Conservation (phyloP, 2,888 invertebrate species). For the Andrena hattorfiana region DNA sequence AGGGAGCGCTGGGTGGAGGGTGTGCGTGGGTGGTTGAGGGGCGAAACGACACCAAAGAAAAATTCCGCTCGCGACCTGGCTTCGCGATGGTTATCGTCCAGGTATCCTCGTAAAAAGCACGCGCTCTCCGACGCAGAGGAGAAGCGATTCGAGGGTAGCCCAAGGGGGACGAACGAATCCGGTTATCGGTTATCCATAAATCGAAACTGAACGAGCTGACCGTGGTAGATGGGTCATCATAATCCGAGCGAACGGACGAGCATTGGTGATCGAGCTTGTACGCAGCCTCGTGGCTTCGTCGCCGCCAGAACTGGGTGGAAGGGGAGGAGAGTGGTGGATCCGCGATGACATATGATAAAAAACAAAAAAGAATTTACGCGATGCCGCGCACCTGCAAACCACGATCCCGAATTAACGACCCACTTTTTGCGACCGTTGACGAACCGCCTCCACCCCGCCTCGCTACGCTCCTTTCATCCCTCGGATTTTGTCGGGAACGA, state of each 20-base stretch:
- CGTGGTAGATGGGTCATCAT: conserved; percentile 73
- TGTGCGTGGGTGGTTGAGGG: background rate
- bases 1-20: background rate
- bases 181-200: conserved; percentile 76
- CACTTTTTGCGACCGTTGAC: conserved; percentile 26
- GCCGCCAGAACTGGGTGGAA: background rate
- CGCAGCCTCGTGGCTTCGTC: conserved; percentile 45
- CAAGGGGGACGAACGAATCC: conserved; percentile 60
- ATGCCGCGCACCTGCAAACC: conserved; percentile 6
- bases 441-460: background rate
- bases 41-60: conserved; percentile 33
- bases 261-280: conserved; percentile 58
- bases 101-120: conserved; percentile 66
- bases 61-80: conserved; percentile 57
- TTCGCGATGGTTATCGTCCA: conserved; percentile 57
- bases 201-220: conserved; percentile 73
- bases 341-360: conserved; percentile 24
- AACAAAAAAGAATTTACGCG: conserved; percentile 25
- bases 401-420: conserved; percentile 49
- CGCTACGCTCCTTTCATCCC: background rate
- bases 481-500: background rate
- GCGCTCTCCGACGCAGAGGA: background rate
- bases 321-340: conserved; percentile 6
- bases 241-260: conserved; percentile 68
- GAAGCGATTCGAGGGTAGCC: conserved; percentile 18